Evolutionary conservation across 2,797 vertebrate species (phyloP).

Genomic region (Pseudomugil gertrudae): DNA sequence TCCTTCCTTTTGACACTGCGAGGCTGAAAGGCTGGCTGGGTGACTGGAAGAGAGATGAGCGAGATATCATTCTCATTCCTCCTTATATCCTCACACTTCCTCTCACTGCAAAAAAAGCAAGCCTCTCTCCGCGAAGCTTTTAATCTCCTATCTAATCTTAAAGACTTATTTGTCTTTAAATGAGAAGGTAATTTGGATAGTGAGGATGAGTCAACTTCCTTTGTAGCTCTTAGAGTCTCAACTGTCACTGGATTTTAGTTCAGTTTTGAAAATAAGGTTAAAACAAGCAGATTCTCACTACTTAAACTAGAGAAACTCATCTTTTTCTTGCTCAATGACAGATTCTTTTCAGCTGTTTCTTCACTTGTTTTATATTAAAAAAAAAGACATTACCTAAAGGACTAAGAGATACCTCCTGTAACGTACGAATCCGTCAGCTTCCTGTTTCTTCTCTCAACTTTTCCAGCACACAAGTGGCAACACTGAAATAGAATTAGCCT

Average conservation of each 20-base stretch:
- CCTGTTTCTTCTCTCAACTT: conserved; percentile 44
- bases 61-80: conserved; percentile 68
- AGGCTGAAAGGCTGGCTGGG: conserved; percentile 56
- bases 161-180: conserved; percentile 42
- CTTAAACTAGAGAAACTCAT: neutral
- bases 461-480: conserved; percentile 41
- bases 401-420: conserved; percentile 39
- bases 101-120: conserved; percentile 11
- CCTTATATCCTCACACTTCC: conserved; percentile 61
- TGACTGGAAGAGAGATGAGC: conserved; percentile 69
- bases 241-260: conserved; percentile 41
- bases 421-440: conserved; percentile 35
- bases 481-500: conserved; percentile 62
- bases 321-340: conserved; percentile 42
- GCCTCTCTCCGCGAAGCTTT: conserved; percentile 41
- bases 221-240: conserved; percentile 38
- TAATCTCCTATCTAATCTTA: conserved; percentile 52
- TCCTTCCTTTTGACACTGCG: conserved; percentile 65
- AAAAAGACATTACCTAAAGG: conserved; percentile 36
- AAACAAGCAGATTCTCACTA: conserved; percentile 44
- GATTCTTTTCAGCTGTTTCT: conserved; percentile 24
- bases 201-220: conserved; percentile 38
- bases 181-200: conserved; percentile 40
- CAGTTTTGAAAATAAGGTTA: conserved; percentile 30
- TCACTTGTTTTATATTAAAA: conserved; percentile 16